Evolutionary conservation across 2,888 invertebrate species (phyloP).

Genomic region (Doris montereyensis): DNA sequence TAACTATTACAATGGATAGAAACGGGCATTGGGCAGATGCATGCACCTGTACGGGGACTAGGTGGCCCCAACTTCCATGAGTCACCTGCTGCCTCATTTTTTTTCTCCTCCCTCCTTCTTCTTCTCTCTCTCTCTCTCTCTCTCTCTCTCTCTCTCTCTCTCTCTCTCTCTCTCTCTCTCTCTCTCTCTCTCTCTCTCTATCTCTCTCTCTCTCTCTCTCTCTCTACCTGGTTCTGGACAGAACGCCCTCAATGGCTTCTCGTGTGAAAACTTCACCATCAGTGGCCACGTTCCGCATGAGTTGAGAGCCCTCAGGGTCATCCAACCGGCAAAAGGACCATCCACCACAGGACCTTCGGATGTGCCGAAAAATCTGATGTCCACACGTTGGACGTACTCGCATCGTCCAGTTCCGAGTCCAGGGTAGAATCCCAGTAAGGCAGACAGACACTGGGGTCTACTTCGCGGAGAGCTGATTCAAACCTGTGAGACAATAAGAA

Average conservation of each 20-base stretch:
- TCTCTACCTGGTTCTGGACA: conserved; percentile 43
- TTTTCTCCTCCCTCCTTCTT: conserved; percentile 18
- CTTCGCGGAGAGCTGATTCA: conserved; percentile 61
- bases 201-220: conserved; percentile 10
- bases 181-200: no score
- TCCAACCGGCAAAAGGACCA: conserved; percentile 63
- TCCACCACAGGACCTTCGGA: conserved; percentile 54
- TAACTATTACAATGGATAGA: no score
- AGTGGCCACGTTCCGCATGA: conserved; percentile 56
- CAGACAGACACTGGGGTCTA: conserved; percentile 55
- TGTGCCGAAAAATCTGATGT: conserved; percentile 56
- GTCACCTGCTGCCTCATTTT: no score
- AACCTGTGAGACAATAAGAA: no score
- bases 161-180: conserved; percentile 10
- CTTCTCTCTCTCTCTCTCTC: not conserved
- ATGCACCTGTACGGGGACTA: no score
- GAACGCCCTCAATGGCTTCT: conserved; percentile 49
- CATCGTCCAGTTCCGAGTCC: conserved; percentile 52
- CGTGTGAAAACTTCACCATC: conserved; percentile 54
- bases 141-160: not conserved
- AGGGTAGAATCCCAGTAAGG: conserved; percentile 65
- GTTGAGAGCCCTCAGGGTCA: conserved; percentile 52
- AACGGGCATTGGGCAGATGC: no score
- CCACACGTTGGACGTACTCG: conserved; percentile 56
- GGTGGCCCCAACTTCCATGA: no score